These are phyloP conservation scores for Poecile atricapillus DNA, from an alignment of 2,113 vertebrate species.

Conservation along the genomic window DNA sequence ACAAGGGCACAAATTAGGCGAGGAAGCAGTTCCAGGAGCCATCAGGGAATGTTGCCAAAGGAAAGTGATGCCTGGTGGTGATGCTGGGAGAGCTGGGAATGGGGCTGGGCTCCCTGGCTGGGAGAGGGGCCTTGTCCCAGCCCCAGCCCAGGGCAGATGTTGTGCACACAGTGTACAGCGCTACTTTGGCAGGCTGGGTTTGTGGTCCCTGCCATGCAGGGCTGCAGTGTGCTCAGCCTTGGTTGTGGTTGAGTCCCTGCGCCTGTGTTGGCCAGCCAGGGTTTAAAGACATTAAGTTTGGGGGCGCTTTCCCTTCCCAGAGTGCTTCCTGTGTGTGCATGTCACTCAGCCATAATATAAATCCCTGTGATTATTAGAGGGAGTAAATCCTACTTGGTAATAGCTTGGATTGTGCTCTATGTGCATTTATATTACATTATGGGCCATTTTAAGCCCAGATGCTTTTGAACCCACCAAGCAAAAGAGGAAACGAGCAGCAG, in stretches of 20 bases:
- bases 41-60: neutral
- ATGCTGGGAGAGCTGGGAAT: neutral
- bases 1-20: neutral
- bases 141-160: neutral
- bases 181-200: neutral
- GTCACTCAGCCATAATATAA: neutral
- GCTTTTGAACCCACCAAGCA: neutral
- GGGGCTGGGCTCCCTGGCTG: neutral
- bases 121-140: neutral
- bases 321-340: neutral
- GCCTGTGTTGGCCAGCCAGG: neutral
- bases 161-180: fast-evolving
- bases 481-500: neutral
- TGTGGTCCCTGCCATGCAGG: neutral
- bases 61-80: neutral
- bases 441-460: neutral
- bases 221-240: neutral
- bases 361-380: neutral
- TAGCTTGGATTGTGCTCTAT: neutral
- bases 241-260: neutral
- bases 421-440: neutral
- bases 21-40: neutral
- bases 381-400: neutral
- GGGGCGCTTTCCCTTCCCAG: neutral
- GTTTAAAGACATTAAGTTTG: neutral